phyloP scores from a whole-genome alignment of 2,797 vertebrate species.

The Tarsius wallacei region DNA sequence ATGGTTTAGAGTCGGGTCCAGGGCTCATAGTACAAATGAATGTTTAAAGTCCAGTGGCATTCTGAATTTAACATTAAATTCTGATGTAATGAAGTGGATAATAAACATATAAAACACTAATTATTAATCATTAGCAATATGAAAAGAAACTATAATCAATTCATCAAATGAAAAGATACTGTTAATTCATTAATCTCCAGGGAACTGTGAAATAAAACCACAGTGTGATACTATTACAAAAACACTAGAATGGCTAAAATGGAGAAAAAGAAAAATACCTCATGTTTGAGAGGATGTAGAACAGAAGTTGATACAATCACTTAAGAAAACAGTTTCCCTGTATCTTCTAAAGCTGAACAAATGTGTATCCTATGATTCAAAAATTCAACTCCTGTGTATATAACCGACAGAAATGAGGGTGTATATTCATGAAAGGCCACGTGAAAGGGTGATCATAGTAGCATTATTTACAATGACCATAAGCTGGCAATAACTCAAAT shows the following conservation, averaged over 20 bases:
- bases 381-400: constrained; percentile 1
- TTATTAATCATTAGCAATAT: not conserved
- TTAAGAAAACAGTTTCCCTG: not conserved
- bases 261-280: not conserved
- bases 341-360: not conserved
- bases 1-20: not conserved
- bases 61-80: constrained; percentile 49
- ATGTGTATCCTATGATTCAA: not conserved
- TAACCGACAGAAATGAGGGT: not conserved
- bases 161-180: not conserved
- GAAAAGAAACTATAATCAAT: not conserved
- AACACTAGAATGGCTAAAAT: not conserved
- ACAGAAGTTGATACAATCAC: not conserved
- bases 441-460: not conserved
- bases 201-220: constrained; percentile 34
- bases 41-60: not conserved
- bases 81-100: not conserved
- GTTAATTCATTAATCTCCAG: not conserved
- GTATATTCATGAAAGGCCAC: not conserved
- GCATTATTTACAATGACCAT: not conserved
- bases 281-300: not conserved
- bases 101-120: not conserved
- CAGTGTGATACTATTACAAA: not conserved
- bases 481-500: not conserved
- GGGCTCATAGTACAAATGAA: not conserved